A percentile compares a stretch with the other conserved stretches of the same genome.
These are phyloP conservation scores for Urocitellus parryii DNA, from an alignment of 2,113 vertebrate genomes.

Conservation along the genomic window DNA sequence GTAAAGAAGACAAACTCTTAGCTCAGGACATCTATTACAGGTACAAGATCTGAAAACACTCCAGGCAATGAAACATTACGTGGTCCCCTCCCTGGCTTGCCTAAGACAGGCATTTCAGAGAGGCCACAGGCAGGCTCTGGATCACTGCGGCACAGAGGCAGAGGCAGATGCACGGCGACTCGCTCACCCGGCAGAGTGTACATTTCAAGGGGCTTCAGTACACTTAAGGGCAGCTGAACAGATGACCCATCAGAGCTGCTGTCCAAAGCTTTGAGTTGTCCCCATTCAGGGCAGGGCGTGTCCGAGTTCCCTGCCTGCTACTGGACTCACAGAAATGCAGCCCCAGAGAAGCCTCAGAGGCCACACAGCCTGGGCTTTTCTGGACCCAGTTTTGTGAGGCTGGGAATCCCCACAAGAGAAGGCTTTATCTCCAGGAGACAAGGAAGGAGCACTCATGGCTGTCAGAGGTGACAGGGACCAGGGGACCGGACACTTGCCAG, in stretches of 20 bases:
- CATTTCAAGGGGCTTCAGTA: not conserved
- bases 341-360: fast-evolving
- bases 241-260: not conserved
- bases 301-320: fast-evolving
- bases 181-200: not conserved
- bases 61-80: not conserved
- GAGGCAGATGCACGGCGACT: not conserved
- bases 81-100: not conserved
- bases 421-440: not conserved
- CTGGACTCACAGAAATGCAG: not conserved
- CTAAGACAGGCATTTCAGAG: constrained; percentile 30
- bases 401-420: fast-evolving
- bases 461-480: not conserved
- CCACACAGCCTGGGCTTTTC: not conserved
- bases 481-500: too few relatives aligned
- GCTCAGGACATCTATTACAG: constrained; percentile 36
- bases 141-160: not conserved
- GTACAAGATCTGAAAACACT: not conserved
- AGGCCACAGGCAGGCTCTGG: not conserved
- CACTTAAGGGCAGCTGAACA: not conserved
- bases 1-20: constrained; percentile 22
- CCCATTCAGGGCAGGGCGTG: fast-evolving
- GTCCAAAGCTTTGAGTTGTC: not conserved
- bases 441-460: not conserved
- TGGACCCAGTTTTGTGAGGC: not conserved